These are phyloP conservation scores for Chroicocephalus ridibundus DNA, from an alignment of 2,113 vertebrate genomes.

Conservation along the genomic window DNA sequence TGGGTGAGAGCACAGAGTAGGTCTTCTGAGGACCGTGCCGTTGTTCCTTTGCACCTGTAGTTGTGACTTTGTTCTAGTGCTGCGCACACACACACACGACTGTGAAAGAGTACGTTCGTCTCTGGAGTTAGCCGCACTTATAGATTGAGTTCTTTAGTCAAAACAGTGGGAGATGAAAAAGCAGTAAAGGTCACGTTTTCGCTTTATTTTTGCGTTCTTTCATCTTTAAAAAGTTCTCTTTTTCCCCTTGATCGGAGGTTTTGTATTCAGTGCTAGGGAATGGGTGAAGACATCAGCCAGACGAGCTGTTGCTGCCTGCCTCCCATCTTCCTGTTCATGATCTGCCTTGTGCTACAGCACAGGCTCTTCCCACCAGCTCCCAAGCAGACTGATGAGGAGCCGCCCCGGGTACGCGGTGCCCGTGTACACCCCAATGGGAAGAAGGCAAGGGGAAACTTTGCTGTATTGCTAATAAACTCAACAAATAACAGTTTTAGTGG, in stretches of 20 bases:
- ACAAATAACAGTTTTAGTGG: background rate
- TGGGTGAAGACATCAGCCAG: background rate
- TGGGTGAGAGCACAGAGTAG: background rate
- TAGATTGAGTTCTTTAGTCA: background rate
- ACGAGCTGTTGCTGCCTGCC: background rate
- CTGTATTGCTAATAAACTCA: background rate
- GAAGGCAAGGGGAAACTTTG: background rate
- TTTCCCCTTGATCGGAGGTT: background rate
- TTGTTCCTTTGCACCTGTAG: conserved; percentile 6
- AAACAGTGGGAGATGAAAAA: background rate
- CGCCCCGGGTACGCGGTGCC: rapidly evolving
- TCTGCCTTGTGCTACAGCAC: background rate
- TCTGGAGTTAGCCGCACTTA: conserved; percentile 37
- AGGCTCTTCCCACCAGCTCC: background rate
- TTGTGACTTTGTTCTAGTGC: conserved; percentile 3
- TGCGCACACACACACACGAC: background rate
- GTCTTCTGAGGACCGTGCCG: background rate
- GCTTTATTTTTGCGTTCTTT: background rate
- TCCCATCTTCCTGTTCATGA: background rate
- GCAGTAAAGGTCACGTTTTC: background rate
- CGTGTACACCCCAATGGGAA: rapidly evolving
- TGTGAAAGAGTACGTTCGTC: conserved; percentile 7
- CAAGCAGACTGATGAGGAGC: background rate
- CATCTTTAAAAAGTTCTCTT: background rate
- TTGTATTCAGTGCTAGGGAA: background rate